Evolutionary conservation across 1,140 invertebrate species (phyloP).

Genomic region (Aricia agestis): DNA sequence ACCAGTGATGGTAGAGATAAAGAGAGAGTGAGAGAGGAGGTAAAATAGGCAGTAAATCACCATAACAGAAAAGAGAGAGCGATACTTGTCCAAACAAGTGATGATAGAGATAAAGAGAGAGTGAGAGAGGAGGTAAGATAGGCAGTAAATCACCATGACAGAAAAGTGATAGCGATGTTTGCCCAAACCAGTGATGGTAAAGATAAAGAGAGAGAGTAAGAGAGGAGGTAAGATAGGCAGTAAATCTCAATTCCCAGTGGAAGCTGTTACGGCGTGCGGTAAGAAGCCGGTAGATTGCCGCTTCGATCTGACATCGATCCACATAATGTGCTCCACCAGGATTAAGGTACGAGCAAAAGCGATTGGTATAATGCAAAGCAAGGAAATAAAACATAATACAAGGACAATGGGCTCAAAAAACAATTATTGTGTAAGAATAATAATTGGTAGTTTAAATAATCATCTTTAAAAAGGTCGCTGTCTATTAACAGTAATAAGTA

Average conservation of each 20-base stretch:
- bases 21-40: no score
- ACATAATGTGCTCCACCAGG: conserved; percentile 39
- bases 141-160: neutral
- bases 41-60: neutral
- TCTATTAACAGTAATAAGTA: no score
- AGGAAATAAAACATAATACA: no score
- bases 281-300: conserved; percentile 53
- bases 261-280: conserved; percentile 28
- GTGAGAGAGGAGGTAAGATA: neutral
- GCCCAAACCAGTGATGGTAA: neutral
- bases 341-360: conserved; percentile 23
- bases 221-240: neutral
- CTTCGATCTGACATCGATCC: conserved; percentile 67
- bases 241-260: conserved; percentile 18
- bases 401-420: no score
- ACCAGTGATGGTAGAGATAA: no score
- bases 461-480: no score
- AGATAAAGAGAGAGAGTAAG: neutral
- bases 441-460: no score
- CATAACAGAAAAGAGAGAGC: no score
- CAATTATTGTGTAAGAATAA: no score
- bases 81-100: no score
- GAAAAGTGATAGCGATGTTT: neutral
- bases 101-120: no score
- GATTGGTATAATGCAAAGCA: no score